These are phyloP conservation scores for Dromococcyx pavoninus DNA, from an alignment of 2,797 vertebrate species.

Conservation along the genomic window DNA sequence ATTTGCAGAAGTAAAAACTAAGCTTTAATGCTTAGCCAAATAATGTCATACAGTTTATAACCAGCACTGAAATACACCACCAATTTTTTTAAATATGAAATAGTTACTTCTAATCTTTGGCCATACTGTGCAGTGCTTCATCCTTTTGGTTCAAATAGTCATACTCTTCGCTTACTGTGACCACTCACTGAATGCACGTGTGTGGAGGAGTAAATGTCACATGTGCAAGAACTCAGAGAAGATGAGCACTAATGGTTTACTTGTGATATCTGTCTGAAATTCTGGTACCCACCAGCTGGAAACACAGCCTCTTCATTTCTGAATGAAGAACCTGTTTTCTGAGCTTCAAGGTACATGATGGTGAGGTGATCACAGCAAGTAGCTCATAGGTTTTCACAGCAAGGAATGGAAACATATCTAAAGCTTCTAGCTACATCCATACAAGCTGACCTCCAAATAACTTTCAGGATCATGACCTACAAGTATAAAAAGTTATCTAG, in stretches of 20 bases:
- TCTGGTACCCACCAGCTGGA: background rate
- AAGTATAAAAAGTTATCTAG: background rate
- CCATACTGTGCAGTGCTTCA: background rate
- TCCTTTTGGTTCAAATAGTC: background rate
- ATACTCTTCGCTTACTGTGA: background rate
- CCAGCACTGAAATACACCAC: background rate
- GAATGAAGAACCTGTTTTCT: background rate
- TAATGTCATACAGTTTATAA: background rate
- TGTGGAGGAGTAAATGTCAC: background rate
- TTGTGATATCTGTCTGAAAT: background rate
- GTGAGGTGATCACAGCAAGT: background rate
- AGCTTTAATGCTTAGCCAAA: background rate
- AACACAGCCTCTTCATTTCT: background rate
- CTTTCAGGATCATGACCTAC: background rate
- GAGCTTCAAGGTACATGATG: background rate
- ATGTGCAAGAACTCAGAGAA: background rate
- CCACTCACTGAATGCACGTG: background rate
- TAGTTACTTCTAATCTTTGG: background rate
- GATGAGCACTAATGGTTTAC: background rate
- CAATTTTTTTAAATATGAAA: background rate
- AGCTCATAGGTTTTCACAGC: background rate
- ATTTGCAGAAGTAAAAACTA: background rate
- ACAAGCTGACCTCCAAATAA: background rate
- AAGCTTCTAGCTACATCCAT: background rate
- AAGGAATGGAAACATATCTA: background rate